These are phyloP conservation scores for Seriola dumerili DNA, from an alignment of 2,113 vertebrate species.

Conservation along the genomic window DNA sequence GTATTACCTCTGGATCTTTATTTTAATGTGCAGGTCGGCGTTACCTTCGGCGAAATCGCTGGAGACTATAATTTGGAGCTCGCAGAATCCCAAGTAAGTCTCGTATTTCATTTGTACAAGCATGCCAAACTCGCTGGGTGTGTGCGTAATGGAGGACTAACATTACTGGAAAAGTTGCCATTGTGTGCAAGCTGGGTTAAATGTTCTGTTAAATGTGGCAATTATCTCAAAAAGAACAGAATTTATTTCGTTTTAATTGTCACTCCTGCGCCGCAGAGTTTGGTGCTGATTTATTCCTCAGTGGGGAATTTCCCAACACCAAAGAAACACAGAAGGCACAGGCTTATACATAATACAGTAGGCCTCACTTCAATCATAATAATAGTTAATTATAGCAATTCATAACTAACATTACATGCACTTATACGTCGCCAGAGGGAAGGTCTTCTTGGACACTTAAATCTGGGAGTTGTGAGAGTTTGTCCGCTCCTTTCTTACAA, in stretches of 20 bases:
- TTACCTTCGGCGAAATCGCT: slow-evolving; percentile 80
- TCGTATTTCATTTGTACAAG: slow-evolving; percentile 48
- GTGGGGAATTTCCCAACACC: slow-evolving; percentile 62
- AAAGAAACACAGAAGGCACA: slow-evolving; percentile 30
- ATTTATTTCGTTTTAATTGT: slow-evolving; percentile 55
- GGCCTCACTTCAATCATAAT: slow-evolving; percentile 45
- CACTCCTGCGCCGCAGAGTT: slow-evolving; percentile 32
- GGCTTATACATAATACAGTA: slow-evolving; percentile 19
- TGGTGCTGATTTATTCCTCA: slow-evolving; percentile 57
- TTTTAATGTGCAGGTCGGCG: slow-evolving; percentile 81
- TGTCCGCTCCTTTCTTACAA: neutral
- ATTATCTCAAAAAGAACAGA: slow-evolving; percentile 33
- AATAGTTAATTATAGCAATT: slow-evolving; percentile 62
- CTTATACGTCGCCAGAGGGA: slow-evolving; percentile 40
- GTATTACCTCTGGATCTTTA: slow-evolving; percentile 86
- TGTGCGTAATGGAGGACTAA: slow-evolving; percentile 60
- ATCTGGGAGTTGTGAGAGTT: slow-evolving; percentile 23
- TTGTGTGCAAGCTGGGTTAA: slow-evolving; percentile 41
- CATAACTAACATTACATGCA: slow-evolving; percentile 33
- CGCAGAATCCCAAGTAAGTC: slow-evolving; percentile 86
- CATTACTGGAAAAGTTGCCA: slow-evolving; percentile 58
- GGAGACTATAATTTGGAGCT: slow-evolving; percentile 86
- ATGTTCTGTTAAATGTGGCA: slow-evolving; percentile 57
- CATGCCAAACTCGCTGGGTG: slow-evolving; percentile 44
- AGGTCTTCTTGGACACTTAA: slow-evolving; percentile 22